phyloP scores from a whole-genome alignment of 2,888 invertebrate genomes.

The Callosobruchus maculatus region DNA sequence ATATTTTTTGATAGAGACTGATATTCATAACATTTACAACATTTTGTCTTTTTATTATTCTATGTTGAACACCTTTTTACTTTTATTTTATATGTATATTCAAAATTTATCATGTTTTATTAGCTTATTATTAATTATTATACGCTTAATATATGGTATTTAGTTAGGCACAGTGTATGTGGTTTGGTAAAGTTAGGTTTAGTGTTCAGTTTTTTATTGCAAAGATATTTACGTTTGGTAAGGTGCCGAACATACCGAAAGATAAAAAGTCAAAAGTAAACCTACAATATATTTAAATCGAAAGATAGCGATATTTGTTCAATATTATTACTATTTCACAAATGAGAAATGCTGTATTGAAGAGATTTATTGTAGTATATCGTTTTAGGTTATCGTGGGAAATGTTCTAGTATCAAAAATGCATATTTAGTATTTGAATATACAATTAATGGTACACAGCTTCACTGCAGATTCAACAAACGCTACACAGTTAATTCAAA shows the following conservation, averaged over 20 bases:
- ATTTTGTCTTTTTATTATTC: neutral
- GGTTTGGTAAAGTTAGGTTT: neutral
- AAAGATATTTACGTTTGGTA: neutral
- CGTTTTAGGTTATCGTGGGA: too few species aligned
- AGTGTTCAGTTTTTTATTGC: neutral
- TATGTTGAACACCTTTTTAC: neutral
- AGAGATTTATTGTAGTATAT: too few species aligned
- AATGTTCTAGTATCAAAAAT: too few species aligned
- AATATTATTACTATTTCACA: too few species aligned
- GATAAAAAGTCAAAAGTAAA: neutral
- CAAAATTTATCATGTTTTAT: neutral
- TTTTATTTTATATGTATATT: neutral
- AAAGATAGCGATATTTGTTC: too few species aligned
- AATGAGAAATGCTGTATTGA: too few species aligned
- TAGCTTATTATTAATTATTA: constrained; percentile 12
- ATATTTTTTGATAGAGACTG: neutral
- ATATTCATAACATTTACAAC: neutral
- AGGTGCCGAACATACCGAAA: neutral
- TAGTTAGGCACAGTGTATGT: constrained; percentile 7
- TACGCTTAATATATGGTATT: constrained; percentile 9
- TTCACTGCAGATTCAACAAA: too few species aligned
- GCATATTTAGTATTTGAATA: too few species aligned
- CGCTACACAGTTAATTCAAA: too few species aligned
- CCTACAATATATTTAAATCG: neutral
- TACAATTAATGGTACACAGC: too few species aligned